Conservation (phyloP, 1,140 invertebrate genomes). For the Brachionus koreanus region DNA sequence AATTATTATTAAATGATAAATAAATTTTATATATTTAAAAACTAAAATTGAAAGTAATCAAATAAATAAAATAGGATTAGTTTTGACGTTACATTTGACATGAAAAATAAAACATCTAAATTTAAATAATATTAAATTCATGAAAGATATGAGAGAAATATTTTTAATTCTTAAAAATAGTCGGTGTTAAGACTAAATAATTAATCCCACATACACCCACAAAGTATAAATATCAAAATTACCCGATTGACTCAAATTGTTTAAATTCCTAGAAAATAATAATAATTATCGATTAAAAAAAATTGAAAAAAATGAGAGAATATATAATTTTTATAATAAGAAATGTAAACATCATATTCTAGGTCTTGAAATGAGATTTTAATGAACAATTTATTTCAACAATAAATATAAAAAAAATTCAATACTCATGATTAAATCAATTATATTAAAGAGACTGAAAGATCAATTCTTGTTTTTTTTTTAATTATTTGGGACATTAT, state of each 20-base stretch:
- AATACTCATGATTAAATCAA: not conserved
- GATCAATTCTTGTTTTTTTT: not conserved
- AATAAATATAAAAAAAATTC: not conserved
- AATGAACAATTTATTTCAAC: not conserved
- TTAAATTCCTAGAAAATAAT: not conserved
- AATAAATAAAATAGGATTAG: not conserved
- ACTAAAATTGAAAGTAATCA: not conserved
- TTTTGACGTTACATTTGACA: not conserved
- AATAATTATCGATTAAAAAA: not conserved
- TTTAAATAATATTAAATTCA: not conserved
- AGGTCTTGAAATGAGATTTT: not conserved
- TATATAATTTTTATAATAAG: not conserved
- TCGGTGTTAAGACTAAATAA: not conserved
- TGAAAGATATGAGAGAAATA: not conserved
- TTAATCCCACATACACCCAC: not conserved
- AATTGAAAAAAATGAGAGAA: not conserved
- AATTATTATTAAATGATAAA: no score
- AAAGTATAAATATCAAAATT: not conserved
- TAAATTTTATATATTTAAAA: not conserved
- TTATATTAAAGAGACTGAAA: not conserved
- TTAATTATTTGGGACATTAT: conserved; percentile 22
- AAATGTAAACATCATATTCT: not conserved
- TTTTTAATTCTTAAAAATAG: not conserved
- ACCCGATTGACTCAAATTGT: not conserved
- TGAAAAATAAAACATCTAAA: not conserved